Conservation (phyloP, 1,140 invertebrate species). For the Gyrodactylus salaris region DNA sequence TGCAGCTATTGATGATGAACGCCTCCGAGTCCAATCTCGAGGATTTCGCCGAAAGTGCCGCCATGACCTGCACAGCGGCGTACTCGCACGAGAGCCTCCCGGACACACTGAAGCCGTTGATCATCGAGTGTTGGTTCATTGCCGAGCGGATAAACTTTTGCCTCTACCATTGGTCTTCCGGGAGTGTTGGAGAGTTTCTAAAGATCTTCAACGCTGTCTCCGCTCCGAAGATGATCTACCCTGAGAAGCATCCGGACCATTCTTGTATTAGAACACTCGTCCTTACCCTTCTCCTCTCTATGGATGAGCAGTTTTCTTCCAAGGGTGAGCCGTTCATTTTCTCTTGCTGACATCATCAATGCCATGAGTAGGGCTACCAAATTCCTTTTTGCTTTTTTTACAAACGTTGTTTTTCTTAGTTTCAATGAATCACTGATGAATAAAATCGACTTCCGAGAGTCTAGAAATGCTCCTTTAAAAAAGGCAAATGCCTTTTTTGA, state of each 20-base stretch:
- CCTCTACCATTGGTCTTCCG: not conserved
- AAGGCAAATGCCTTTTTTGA: too few species aligned
- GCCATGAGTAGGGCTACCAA: too few species aligned
- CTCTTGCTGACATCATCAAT: not conserved
- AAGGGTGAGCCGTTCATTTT: not conserved
- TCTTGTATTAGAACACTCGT: not conserved
- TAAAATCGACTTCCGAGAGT: too few species aligned
- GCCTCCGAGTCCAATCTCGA: not conserved
- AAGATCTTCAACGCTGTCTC: not conserved
- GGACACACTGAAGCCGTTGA: not conserved
- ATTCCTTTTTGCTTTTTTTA: too few species aligned
- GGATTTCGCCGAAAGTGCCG: not conserved
- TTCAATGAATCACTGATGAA: too few species aligned
- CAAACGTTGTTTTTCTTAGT: too few species aligned
- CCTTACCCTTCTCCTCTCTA: not conserved
- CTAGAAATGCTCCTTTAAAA: too few species aligned
- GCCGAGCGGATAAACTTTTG: not conserved
- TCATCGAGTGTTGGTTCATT: not conserved
- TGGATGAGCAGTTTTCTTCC: not conserved
- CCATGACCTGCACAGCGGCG: not conserved
- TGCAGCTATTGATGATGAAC: not conserved
- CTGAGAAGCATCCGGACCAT: not conserved
- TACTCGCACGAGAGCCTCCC: not conserved
- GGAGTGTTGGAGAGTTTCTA: not conserved
- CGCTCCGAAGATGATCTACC: not conserved